Evolutionary conservation across 2,888 invertebrate genomes (phyloP).

Genomic region (Byasa hedistus): DNA sequence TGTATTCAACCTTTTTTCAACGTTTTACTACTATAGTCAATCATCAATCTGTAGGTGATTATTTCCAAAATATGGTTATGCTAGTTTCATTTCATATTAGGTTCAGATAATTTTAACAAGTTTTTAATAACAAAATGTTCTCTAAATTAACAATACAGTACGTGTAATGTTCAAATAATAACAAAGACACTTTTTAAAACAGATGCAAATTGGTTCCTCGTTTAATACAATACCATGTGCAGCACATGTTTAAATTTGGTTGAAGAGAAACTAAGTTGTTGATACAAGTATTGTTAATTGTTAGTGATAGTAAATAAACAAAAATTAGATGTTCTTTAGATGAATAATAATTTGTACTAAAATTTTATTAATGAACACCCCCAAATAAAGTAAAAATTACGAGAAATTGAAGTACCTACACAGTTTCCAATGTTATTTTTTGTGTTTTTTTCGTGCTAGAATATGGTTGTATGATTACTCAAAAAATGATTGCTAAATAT

Average conservation of each 20-base stretch:
- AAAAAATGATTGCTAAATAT: too few species aligned
- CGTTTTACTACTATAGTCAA: neutral
- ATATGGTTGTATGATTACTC: too few species aligned
- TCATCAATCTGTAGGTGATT: neutral
- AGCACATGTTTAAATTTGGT: constrained; percentile 53
- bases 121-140: neutral
- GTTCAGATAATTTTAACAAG: too few species aligned
- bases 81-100: too few species aligned
- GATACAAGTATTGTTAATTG: neutral
- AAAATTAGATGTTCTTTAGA: too few species aligned
- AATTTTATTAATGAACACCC: too few species aligned
- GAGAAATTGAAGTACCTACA: too few species aligned
- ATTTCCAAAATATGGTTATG: too few species aligned
- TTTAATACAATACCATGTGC: constrained; percentile 51
- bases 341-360: too few species aligned
- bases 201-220: constrained; percentile 50
- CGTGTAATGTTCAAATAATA: neutral
- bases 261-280: constrained; percentile 47
- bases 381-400: too few species aligned
- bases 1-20: constrained; percentile 11
- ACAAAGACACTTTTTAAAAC: neutral
- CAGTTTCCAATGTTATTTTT: too few species aligned
- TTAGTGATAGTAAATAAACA: neutral
- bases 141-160: neutral
- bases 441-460: too few species aligned